Base-by-base conservation (phyloP, 2,113 vertebrate species). In the Anarhynchus alexandrinus region DNA sequence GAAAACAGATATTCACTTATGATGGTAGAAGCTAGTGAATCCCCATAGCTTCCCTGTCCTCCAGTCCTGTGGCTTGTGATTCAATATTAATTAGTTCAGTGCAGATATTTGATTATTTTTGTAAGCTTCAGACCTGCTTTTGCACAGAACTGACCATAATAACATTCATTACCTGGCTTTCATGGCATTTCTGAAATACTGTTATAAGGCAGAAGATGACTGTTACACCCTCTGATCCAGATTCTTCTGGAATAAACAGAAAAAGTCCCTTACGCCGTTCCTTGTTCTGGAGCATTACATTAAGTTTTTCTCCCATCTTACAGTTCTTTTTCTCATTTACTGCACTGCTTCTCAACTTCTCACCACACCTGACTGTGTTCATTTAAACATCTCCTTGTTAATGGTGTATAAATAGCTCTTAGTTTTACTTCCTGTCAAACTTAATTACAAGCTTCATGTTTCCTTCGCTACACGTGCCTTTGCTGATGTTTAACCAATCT, bases 381-480 rank as follows among this genome's bases (percentile, higher is more conserved):
- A 52, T 86, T 94, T 93, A 66, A 94, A 49, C 27, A 62, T 54
- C 34, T 71, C 57, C 67, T 86, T 42, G 45, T 79, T 91, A 76
- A 30, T 49, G 30, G 32, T n/a, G 29, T 45, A 38, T 26, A 94
- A 94, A 96, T 90, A 96, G 36, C 36, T 94, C 82, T 78, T 34
- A 20, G 17, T 94, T 94, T 84, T 62, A 55, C 76, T 76, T 90
- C 42, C 82, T 91, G 83, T 90, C 94, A 88, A 40, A 59, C 79
- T 93, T 96, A 96, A 96, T 96, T 93, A 94, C 45, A 59, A 49
- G 45, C 61, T 83, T 94, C 61, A 21, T 5, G 52, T 67, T 92
- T 69, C 61, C 83, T 76, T 74, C 30, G 4, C 69, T 86, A 27
- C 34, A 19, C 5, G 7, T 59, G 78, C 12, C 71, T 91, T 73